Conservation (phyloP, 64 coral and sea anemone species). For the Actinia tenebrosa region DNA sequence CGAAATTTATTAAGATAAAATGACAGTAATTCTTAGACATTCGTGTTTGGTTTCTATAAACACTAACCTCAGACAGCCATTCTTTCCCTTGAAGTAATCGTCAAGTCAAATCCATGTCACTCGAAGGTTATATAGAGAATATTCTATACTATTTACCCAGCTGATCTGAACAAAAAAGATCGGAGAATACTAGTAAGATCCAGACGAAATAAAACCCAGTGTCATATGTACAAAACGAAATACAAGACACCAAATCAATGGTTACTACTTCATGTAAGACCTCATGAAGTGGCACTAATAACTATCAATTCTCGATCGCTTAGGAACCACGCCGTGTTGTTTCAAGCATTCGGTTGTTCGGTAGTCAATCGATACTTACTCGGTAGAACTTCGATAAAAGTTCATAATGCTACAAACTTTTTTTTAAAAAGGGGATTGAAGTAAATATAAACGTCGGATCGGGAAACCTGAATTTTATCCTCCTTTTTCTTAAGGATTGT, state of each 20-base stretch:
- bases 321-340: neutral
- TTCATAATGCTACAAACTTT: no score
- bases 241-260: neutral
- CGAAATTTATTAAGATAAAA: neutral
- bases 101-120: neutral
- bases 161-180: neutral
- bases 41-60: neutral
- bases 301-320: neutral
- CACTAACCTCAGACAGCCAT: neutral
- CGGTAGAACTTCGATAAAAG: neutral
- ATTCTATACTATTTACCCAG: neutral
- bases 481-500: no score
- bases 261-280: no score
- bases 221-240: neutral
- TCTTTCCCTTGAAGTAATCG: neutral
- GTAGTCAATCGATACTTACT: neutral
- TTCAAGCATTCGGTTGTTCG: neutral
- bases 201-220: neutral
- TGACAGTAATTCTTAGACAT: neutral
- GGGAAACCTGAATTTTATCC: no score
- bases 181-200: neutral
- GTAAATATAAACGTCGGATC: no score
- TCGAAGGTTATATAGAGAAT: neutral
- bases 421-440: no score
- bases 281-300: no score